Evolutionary conservation across 2,888 invertebrate genomes (phyloP), one percentile per base, ranked within the genome.

Genomic region (Magallana nippona): DNA sequence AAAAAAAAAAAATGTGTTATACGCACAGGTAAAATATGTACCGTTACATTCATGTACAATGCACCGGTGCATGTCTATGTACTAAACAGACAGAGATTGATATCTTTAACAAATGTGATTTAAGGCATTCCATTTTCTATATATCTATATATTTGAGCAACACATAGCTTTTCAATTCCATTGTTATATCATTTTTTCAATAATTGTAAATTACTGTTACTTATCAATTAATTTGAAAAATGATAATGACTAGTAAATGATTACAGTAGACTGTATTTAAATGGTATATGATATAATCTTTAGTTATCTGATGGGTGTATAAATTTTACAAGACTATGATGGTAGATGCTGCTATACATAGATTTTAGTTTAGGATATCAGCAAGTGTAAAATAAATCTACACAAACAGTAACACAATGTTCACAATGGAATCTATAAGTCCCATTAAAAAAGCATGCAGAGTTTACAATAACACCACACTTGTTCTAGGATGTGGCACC

Each of bases 401-500:
- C 71, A 71, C 71, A 71, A 27, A 71, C 22, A 22, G 15, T 19
- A 71, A 71, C 71, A 32, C 60, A n/a, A 60, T 60, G 60, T 60
- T 19, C 60, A 60, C 71, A 71, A 71, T 15, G 27, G 71, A 22
- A 15, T 11, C 15, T 27, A 71, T 27, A 22, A 8, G 32, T 32
- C 71, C 27, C 27, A 71, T 71, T 71, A 15, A 56, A 22, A 19
- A 57, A 56, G 79, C 79, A 79, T 79, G 79, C 79, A 79, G 55
- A 27, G 22, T 19, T 79, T 56, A n/a, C 15, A n/a, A 13, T 55
- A 55, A 78, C 55, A 55, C 56, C 44, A 17, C 5, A 19, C 22
- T 55, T 60, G 62, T 60, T 79, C 71, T 83, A 84, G 19, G 85
- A 71, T 56, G 71, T 79, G 71, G 91, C 90, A 79, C 91, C 91